Base-by-base conservation (phyloP, 92 coral and sea anemone species). In the Palythoa grandiflora region DNA sequence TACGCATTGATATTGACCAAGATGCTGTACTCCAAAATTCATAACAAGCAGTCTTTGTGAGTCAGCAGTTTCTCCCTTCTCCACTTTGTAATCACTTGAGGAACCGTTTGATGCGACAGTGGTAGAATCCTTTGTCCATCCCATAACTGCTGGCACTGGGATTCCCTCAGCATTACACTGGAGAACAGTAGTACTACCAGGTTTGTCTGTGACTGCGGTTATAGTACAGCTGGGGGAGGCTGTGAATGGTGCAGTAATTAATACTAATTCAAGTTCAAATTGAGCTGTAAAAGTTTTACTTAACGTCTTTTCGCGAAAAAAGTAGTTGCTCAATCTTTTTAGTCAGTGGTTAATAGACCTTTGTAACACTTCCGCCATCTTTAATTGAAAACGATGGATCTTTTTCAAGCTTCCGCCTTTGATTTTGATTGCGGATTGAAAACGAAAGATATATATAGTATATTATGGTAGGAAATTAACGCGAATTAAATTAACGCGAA, bases 1-100 rank as follows among this genome's bases (percentile, higher is more conserved):
- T 54, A 83, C 66, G 84, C 98, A 95, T 79, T 72, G 86, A 81
- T 95, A 95, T 15, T 68, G 75, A 37, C 98, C 98, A 80, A 95
- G 92, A 63, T 93, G 85, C 35, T 77, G 71, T 38, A 95, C 63
- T 68, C 96, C 93, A 87, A 95, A 95, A 61, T 88, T 89, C 60
- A 61, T 63, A 19, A 95, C 88, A 60, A 70, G 72, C 38, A 95
- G 87, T 37, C 20, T 61, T 84, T 90, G 93, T 63, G 87, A 80
- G 88, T 87, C 87, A 65, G 51, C 28, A 21, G 76, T 53, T 11
- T 78, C 78, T 20, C 91, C 83, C 37, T 70, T 77, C 57, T 91
- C 71, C 19, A 93, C 53, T 28, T 57, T 80, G 87, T 75, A 93
- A 54, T 83, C 89, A 63, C 70, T 61, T n/a, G 84, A 40, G 11